Conservation (phyloP, 2,113 vertebrate species). For the Herpetotheres cachinnans region DNA sequence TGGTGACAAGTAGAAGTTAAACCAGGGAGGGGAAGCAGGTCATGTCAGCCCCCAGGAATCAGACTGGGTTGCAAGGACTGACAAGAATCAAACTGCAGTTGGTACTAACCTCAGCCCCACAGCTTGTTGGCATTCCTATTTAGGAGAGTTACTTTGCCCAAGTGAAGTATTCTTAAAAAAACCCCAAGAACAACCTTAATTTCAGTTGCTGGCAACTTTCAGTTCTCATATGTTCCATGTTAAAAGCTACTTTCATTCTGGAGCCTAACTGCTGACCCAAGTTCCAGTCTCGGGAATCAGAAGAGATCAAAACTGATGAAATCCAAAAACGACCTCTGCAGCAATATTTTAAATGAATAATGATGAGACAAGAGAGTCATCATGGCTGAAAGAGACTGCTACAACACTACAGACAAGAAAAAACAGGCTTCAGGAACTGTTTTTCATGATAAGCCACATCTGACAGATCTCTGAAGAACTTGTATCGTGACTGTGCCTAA, state of each 20-base stretch:
- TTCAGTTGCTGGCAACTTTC: neutral
- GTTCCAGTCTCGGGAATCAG: neutral
- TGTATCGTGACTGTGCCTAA: neutral
- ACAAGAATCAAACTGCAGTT: neutral
- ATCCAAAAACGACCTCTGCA: neutral
- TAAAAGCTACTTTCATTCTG: neutral
- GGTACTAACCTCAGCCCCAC: neutral
- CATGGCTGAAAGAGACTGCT: neutral
- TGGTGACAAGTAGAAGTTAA: neutral
- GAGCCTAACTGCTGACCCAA: neutral
- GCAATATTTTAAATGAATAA: neutral
- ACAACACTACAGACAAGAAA: neutral
- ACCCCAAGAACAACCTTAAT: neutral
- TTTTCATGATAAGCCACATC: neutral
- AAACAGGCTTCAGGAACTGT: neutral
- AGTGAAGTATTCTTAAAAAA: neutral
- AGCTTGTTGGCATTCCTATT: neutral
- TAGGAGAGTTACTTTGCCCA: neutral
- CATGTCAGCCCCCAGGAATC: neutral
- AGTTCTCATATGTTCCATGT: neutral
- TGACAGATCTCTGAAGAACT: neutral
- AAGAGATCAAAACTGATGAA: neutral
- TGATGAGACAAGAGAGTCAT: neutral
- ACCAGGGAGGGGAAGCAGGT: neutral
- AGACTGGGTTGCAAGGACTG: neutral